A percentile compares a stretch with the other conserved stretches of the same genome.
phyloP scores from a whole-genome alignment of 2,113 vertebrate species.

The Cyanoderma ruficeps region DNA sequence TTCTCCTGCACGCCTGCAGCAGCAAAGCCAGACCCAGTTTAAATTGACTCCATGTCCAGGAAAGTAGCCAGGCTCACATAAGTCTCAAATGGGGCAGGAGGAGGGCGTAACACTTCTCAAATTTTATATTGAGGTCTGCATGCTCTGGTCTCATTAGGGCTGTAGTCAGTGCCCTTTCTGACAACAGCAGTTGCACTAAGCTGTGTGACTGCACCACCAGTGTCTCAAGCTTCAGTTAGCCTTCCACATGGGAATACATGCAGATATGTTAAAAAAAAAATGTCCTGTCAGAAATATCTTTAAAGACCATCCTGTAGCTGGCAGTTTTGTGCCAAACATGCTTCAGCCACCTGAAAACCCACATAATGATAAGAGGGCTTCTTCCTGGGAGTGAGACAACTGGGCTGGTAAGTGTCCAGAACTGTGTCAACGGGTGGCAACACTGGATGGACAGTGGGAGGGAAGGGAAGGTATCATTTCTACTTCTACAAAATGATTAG shows the following conservation, averaged over 20 bases:
- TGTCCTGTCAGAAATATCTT: neutral
- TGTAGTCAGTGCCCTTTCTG: neutral
- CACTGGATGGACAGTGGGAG: neutral
- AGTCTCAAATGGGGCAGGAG: neutral
- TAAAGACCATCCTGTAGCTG: neutral
- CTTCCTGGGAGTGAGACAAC: rapidly evolving
- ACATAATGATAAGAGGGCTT: neutral
- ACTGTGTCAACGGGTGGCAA: neutral
- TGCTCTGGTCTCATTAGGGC: neutral
- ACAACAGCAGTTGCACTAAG: rapidly evolving
- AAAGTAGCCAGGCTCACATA: rapidly evolving
- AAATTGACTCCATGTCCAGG: rapidly evolving
- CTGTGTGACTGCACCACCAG: rapidly evolving
- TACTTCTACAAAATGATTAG: neutral
- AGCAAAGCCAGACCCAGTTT: neutral
- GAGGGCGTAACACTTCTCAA: neutral
- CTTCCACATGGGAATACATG: neutral
- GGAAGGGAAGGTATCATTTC: neutral
- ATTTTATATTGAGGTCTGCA: neutral
- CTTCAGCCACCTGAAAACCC: neutral
- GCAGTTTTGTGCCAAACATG: neutral
- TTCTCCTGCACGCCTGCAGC: neutral
- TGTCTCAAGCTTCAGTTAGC: neutral
- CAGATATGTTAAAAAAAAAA: neutral
- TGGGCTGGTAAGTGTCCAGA: neutral